Base-by-base conservation (phyloP, 2,797 vertebrate genomes). In the Argentina silus region DNA sequence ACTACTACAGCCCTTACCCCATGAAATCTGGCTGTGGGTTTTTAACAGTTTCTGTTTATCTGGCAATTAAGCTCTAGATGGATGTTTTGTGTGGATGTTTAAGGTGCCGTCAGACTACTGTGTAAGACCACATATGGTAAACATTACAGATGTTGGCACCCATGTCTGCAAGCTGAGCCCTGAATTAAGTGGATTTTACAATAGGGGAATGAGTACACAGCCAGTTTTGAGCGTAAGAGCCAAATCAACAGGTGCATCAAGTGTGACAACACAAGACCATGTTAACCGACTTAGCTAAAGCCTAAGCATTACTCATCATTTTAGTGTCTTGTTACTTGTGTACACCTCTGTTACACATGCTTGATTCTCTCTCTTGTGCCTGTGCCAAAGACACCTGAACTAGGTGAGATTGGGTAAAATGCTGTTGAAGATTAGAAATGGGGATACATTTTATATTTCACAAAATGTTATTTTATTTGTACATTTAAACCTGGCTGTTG, bases 161-260 rank as follows among this genome's bases (percentile, higher is more conserved):
- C 15, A 1, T 19, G 9, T 67, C 2, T 51, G 14, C 21, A 15
- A 48, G 27, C 67, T 55, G 50, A 21, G 19, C 11, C 14, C 12
- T 51, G 12, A 51, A 53, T 65, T 56, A 43, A 47, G 27, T 42
- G 67, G 67, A n/a, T 55, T 68, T 53, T 42, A 68, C 50, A 43
- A 53, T 53, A 23, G 48, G 43, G 51, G 66, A 68, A 68, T 68
- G 66, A 55, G 50, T 17, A 42, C 14, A 51, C 66, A 68, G 50
- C 11, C 56, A 23, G 43, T 60, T 47, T 14, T 45, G 4, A n/a
- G 10, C 65, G 10, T 9, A 10, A 12, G 12, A 10, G 69, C 44
- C 45, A 70, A 61, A 47, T 21, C 45, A 61, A 23, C 69, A 50
- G 44, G 47, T 23, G 65, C 65, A 63, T 36, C 21, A 64, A 43